These are phyloP conservation scores for Dione juno DNA, from an alignment of 2,888 invertebrate genomes.

Conservation along the genomic window DNA sequence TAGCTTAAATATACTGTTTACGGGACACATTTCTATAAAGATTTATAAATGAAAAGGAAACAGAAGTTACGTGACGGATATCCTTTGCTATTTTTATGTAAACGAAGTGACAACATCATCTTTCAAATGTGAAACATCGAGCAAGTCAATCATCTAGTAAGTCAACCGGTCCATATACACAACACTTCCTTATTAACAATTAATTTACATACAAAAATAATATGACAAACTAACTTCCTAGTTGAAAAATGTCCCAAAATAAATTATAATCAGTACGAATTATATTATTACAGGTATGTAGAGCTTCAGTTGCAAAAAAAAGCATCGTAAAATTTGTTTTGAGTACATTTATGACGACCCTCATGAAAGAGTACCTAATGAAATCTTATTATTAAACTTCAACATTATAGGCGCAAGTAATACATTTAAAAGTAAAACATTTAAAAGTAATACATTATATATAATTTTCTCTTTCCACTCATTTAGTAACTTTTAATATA, in stretches of 20 bases:
- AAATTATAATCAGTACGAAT: constrained; percentile 31
- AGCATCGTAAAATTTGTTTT: background rate
- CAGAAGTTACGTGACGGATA: constrained; percentile 22
- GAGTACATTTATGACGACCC: background rate
- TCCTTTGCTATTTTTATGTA: constrained; percentile 21
- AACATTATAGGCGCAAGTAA: background rate
- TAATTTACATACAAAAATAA: constrained; percentile 11
- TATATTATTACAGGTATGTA: constrained; percentile 30
- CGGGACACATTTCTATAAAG: background rate
- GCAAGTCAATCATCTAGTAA: constrained; percentile 23
- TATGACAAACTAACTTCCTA: constrained; percentile 32
- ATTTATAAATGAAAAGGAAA: constrained; percentile 12
- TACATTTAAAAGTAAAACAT: background rate
- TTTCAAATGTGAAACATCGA: constrained; percentile 3
- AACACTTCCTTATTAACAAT: constrained; percentile 17
- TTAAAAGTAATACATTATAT: background rate
- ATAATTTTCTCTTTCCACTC: too few relatives aligned
- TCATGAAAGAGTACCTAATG: background rate
- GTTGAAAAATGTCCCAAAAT: constrained; percentile 5
- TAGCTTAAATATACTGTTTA: background rate
- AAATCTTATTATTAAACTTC: background rate
- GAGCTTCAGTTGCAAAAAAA: constrained; percentile 20
- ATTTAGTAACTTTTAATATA: too few relatives aligned
- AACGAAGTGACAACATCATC: constrained; percentile 18
- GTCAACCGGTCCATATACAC: constrained; percentile 43